These are phyloP conservation scores for Oriolus oriolus DNA, from an alignment of 2,113 vertebrate species.

Conservation along the genomic window DNA sequence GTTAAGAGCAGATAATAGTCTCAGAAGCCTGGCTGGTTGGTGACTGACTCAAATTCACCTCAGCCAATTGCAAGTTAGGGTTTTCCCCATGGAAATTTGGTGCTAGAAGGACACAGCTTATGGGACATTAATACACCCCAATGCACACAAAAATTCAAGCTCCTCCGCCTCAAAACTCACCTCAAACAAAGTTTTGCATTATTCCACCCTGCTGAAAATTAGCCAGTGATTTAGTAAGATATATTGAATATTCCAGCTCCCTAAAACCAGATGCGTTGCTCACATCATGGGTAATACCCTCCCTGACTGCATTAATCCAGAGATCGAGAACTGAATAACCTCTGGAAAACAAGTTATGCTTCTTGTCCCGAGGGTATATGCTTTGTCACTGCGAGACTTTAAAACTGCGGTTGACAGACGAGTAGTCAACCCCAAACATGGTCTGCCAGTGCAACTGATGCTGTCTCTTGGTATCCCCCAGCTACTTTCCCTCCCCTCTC, in stretches of 20 bases:
- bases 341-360: not conserved
- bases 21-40: not conserved
- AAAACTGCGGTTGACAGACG: not conserved
- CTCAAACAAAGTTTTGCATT: not conserved
- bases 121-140: not conserved
- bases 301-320: not conserved
- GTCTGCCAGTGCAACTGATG: fast-evolving
- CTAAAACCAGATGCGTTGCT: not conserved
- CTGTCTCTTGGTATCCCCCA: not conserved
- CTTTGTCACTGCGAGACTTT: not conserved
- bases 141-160: not conserved
- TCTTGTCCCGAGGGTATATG: not conserved
- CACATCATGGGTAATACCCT: not conserved
- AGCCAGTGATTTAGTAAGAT: not conserved
- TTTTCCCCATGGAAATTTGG: not conserved
- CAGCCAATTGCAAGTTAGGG: not conserved
- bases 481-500: not conserved
- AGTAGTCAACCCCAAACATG: not conserved
- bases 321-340: not conserved
- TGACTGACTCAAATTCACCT: not conserved
- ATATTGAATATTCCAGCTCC: not conserved
- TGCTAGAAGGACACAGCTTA: not conserved
- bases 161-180: not conserved
- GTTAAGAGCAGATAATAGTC: not conserved
- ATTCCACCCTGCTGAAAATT: not conserved